phyloP scores from a whole-genome alignment of 2,888 invertebrate genomes.

The Dromius quadrimaculatus region DNA sequence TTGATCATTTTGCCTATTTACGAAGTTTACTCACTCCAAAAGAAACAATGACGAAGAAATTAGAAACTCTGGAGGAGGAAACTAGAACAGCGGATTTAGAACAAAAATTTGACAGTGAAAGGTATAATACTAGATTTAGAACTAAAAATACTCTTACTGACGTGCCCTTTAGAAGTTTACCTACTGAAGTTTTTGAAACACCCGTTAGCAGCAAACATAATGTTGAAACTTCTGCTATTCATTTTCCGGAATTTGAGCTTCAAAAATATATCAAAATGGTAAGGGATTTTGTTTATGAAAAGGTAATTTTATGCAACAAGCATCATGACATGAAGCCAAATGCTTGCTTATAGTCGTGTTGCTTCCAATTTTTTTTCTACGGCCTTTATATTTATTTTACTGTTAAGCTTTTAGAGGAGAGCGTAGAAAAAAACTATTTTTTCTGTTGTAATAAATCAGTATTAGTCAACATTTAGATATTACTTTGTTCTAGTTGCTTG shows the following conservation, averaged over 20 bases:
- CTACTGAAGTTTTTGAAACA: constrained; percentile 58
- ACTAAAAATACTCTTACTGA: constrained; percentile 1
- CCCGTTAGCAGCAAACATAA: constrained; percentile 61
- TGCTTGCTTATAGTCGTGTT: too few species aligned
- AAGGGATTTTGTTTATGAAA: constrained; percentile 37
- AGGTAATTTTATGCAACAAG: background rate
- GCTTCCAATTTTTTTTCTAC: too few species aligned
- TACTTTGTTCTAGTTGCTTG: constrained; percentile 59
- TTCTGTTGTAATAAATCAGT: constrained; percentile 10
- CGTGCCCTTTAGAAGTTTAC: constrained; percentile 8
- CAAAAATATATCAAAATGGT: constrained; percentile 69
- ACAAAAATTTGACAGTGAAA: constrained; percentile 3
- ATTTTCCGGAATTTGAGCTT: constrained; percentile 64
- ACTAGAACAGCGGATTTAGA: background rate
- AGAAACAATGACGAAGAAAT: too few species aligned
- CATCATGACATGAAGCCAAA: background rate
- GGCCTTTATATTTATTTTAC: too few species aligned
- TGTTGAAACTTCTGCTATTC: constrained; percentile 33
- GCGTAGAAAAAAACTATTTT: too few species aligned
- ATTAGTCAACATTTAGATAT: constrained; percentile 36
- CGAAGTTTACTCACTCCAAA: too few species aligned
- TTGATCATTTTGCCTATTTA: too few species aligned
- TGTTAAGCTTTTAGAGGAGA: too few species aligned
- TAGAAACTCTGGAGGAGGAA: background rate
- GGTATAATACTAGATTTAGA: constrained; percentile 4